Percentiles rank a stretch among this genome's conserved stretches.
phyloP scores from a whole-genome alignment of 2,888 invertebrate species.

The Sthenelais limicola region DNA sequence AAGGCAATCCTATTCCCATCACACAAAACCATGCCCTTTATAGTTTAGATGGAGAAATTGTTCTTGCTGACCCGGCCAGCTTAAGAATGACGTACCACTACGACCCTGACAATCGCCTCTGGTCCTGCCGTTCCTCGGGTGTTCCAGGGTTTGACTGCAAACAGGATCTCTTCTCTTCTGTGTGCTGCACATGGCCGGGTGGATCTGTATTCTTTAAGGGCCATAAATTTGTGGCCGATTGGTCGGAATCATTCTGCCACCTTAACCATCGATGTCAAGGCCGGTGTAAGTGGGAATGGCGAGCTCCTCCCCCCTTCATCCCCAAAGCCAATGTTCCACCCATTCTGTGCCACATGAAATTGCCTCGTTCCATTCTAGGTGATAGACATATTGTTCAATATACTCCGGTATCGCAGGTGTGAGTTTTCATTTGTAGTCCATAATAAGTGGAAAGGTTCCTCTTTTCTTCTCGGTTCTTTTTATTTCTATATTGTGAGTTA shows the following conservation, averaged over 20 bases:
- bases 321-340: constrained; percentile 5
- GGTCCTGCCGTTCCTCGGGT: constrained; percentile 21
- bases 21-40: constrained; percentile 26
- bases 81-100: constrained; percentile 31
- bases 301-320: constrained; percentile 20
- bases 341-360: constrained; percentile 19
- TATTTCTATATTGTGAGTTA: too few species aligned
- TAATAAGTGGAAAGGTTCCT: too few species aligned
- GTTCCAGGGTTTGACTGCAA: constrained; percentile 27
- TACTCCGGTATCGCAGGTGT: constrained; percentile 3
- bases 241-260: constrained; percentile 20
- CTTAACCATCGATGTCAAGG: neutral
- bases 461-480: too few species aligned
- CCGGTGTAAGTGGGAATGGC: constrained; percentile 30
- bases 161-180: constrained; percentile 15
- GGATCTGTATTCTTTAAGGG: constrained; percentile 15
- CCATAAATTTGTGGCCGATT: constrained; percentile 22
- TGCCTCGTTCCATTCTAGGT: constrained; percentile 10
- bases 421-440: too few species aligned
- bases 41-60: constrained; percentile 4
- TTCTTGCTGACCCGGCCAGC: constrained; percentile 21
- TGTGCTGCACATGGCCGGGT: constrained; percentile 18
- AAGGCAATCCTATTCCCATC: constrained; percentile 31
- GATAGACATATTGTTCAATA: constrained; percentile 17
- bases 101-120: constrained; percentile 31